Evolutionary conservation across 2,888 invertebrate species (phyloP).

Genomic region (Sympetrum striolatum): DNA sequence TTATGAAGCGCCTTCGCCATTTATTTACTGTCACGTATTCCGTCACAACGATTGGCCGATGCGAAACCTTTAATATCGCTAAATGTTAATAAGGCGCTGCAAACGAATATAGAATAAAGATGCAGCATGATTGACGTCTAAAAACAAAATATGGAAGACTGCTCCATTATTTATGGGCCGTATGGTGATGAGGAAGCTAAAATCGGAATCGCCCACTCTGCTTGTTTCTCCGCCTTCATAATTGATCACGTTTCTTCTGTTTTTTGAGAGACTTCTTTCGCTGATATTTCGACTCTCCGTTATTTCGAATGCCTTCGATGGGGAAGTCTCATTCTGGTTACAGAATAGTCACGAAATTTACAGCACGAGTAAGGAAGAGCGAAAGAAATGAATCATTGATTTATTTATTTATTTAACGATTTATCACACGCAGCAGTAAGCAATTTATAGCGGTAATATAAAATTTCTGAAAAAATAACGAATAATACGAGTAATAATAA

Average conservation of each 20-base stretch:
- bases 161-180: background rate
- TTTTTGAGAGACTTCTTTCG: too few relatives aligned
- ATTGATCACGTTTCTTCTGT: background rate
- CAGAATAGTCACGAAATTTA: too few relatives aligned
- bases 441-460: too few relatives aligned
- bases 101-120: background rate
- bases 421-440: too few relatives aligned
- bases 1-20: background rate
- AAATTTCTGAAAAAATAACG: too few relatives aligned
- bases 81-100: background rate
- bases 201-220: background rate
- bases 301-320: too few relatives aligned
- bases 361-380: too few relatives aligned
- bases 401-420: too few relatives aligned
- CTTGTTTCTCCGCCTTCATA: background rate
- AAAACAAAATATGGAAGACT: slow-evolving; percentile 1
- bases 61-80: background rate
- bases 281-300: too few relatives aligned
- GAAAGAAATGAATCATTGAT: too few relatives aligned
- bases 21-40: background rate
- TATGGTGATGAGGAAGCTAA: background rate
- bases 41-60: background rate
- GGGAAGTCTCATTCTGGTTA: too few relatives aligned
- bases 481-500: too few relatives aligned
- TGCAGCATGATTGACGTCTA: background rate